These are phyloP conservation scores for Platichthys flesus DNA, from an alignment of 2,113 vertebrate species.

Conservation along the genomic window DNA sequence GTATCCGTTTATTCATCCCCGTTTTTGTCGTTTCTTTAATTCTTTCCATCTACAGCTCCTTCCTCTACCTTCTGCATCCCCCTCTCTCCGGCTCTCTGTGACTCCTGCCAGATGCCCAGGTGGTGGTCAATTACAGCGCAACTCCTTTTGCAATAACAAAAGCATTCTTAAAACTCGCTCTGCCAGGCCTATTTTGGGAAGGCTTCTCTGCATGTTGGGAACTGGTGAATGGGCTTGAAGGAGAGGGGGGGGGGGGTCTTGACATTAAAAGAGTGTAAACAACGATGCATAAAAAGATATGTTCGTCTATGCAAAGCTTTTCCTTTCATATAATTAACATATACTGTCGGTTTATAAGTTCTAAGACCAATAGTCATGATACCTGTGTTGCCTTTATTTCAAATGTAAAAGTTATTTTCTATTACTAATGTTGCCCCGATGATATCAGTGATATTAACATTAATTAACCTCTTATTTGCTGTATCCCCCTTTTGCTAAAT, in stretches of 20 bases:
- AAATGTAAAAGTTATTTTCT: not conserved
- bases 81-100: constrained; percentile 44
- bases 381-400: not conserved
- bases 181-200: constrained; percentile 63
- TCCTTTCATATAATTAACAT: not conserved
- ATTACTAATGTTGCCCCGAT: not conserved
- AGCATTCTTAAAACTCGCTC: constrained; percentile 67
- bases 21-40: constrained; percentile 68
- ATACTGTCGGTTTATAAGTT: not conserved
- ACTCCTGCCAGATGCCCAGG: constrained; percentile 77
- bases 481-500: not conserved
- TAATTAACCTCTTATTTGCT: not conserved
- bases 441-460: not conserved
- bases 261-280: constrained; percentile 37
- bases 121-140: constrained; percentile 76
- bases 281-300: constrained; percentile 35
- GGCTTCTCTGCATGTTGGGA: constrained; percentile 54
- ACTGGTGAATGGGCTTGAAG: constrained; percentile 51
- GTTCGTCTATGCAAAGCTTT: constrained; percentile 45
- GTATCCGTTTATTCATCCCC: constrained; percentile 62
- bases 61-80: constrained; percentile 43
- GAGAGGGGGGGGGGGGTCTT: constrained; percentile 7
- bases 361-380: not conserved
- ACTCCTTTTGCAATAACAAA: constrained; percentile 75
- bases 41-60: constrained; percentile 62